Evolutionary conservation across 2,888 invertebrate species (phyloP).

Genomic region (Silvanus unidentatus): DNA sequence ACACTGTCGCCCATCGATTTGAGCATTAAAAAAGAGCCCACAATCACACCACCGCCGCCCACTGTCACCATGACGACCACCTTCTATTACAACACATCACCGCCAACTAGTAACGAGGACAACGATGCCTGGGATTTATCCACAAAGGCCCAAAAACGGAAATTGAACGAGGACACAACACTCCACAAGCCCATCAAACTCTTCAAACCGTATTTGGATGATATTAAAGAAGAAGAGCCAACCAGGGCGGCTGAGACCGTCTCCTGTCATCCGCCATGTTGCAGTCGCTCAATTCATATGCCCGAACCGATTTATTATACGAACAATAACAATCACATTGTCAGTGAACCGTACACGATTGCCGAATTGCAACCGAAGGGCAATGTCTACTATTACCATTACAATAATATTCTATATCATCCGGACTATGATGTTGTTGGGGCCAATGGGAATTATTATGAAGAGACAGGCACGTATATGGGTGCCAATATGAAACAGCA

Average conservation of each 20-base stretch:
- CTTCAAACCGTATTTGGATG: conserved; percentile 71
- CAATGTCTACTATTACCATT: conserved; percentile 42
- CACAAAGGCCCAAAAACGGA: conserved; percentile 32
- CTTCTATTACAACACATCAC: conserved; percentile 21
- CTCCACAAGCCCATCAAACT: conserved; percentile 54
- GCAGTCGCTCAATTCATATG: conserved; percentile 43
- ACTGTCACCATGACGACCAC: conserved; percentile 46
- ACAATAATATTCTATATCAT: conserved; percentile 5
- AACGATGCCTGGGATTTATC: conserved; percentile 45
- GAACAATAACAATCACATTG: conserved; percentile 32
- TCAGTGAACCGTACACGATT: conserved; percentile 35
- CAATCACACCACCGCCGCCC: conserved; percentile 17
- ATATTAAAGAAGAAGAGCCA: conserved; percentile 51
- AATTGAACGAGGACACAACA: too few relatives aligned
- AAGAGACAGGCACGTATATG: conserved; percentile 21
- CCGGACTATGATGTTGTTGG: conserved; percentile 18
- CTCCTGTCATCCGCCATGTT: conserved; percentile 22
- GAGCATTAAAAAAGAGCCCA: conserved; percentile 1
- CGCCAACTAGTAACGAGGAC: conserved; percentile 24
- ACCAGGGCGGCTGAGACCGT: conserved; percentile 17
- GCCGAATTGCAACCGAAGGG: conserved; percentile 46
- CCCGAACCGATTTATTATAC: conserved; percentile 32
- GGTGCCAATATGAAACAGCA: conserved; percentile 33
- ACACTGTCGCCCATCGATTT: too few relatives aligned
- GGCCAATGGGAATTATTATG: conserved; percentile 21